Evolutionary conservation across 2,113 vertebrate species (phyloP).

Genomic region (Pardalotus punctatus): DNA sequence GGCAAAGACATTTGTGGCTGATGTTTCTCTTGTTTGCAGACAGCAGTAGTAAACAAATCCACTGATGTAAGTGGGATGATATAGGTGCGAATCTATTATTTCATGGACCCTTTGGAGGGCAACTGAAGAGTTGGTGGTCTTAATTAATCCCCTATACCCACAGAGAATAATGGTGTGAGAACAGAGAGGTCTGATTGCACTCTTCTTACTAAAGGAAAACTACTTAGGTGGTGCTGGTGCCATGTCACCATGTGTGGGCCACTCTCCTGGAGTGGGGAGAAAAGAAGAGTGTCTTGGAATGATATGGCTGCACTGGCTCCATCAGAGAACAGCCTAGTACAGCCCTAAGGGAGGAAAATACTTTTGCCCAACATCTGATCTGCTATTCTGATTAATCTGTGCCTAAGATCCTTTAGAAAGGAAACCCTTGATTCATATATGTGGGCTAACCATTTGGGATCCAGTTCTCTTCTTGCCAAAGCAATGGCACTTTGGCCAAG

Average conservation of each 20-base stretch:
- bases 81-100: background rate
- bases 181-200: background rate
- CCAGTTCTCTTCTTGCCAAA: background rate
- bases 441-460: background rate
- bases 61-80: background rate
- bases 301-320: background rate
- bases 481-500: background rate
- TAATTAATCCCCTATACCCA: fast-evolving
- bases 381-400: background rate
- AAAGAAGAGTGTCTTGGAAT: background rate
- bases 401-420: background rate
- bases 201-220: background rate
- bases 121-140: background rate
- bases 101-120: background rate
- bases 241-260: background rate
- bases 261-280: background rate
- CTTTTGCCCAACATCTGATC: background rate
- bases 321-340: background rate
- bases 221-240: background rate
- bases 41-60: background rate
- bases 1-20: background rate
- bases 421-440: background rate
- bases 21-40: background rate
- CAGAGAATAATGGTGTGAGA: background rate
- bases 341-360: background rate